A percentile compares a stretch with the other conserved stretches of the same genome.
Conservation (phyloP, 2,888 invertebrate species). For the Eurytoma californica region DNA sequence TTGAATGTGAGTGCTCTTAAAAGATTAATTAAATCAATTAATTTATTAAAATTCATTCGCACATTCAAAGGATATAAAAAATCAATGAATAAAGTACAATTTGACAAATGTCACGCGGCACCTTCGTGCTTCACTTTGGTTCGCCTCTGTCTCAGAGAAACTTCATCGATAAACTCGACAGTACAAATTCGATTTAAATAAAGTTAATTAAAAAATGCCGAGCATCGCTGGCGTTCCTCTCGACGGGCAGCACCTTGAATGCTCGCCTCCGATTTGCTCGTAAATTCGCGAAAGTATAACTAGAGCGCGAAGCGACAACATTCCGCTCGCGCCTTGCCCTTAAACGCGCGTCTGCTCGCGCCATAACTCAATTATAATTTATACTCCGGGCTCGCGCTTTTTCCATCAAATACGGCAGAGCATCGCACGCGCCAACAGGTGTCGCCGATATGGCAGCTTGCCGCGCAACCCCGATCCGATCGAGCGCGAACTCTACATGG, state of each 20-base stretch:
- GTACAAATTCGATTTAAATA: too few species aligned
- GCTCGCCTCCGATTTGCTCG: background rate
- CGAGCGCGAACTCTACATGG: slow-evolving; percentile 54
- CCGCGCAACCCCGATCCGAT: slow-evolving; percentile 58
- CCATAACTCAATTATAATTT: slow-evolving; percentile 72
- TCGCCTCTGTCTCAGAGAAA: too few species aligned
- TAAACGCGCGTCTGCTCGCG: slow-evolving; percentile 60
- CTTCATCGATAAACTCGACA: too few species aligned
- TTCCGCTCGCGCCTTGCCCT: slow-evolving; percentile 1
- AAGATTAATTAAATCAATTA: too few species aligned
- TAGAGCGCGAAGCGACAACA: slow-evolving; percentile 22
- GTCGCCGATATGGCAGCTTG: slow-evolving; percentile 73
- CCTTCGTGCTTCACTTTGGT: too few species aligned
- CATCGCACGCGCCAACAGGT: slow-evolving; percentile 66
- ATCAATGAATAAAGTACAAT: too few species aligned
- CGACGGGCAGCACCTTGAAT: background rate
- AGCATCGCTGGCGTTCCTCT: background rate
- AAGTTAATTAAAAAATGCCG: background rate
- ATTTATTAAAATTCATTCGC: too few species aligned
- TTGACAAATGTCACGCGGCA: too few species aligned
- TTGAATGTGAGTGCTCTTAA: too few species aligned
- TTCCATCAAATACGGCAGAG: slow-evolving; percentile 26
- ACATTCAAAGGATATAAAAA: too few species aligned
- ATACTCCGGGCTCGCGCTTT: slow-evolving; percentile 62
- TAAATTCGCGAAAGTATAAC: too few species aligned